Base-by-base conservation (phyloP, 2,888 invertebrate species). In the Netelia melanura region DNA sequence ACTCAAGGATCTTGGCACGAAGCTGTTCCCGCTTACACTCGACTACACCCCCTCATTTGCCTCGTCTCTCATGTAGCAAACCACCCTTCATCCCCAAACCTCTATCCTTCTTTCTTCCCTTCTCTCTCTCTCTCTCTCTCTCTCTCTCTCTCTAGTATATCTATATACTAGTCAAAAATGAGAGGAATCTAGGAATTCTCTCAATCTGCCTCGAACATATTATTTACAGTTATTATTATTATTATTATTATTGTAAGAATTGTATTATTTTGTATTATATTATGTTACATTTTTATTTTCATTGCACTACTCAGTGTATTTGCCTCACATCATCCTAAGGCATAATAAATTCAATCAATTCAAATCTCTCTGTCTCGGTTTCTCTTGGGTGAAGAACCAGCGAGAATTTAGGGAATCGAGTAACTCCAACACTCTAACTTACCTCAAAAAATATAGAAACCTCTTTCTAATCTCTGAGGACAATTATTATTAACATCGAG, bases 1-100 rank as follows among this genome's bases (percentile, higher is more conserved):
- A 71, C 82, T 85, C 82, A 76, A 82, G 38, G 61, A 76, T 82
- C 81, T 79, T 58, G 48, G 70, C 56, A 64, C 75, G 76, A 75
- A 71, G 78, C 70, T 76, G 48, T 71, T 82, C 67, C 61, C 64
- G 52, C 81, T 77, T 44, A n/a, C 61, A 78, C 68, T 61, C 61
- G 43, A 25, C 58, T 52, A 38, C 70, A 62, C 48, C 48, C 61
- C 72, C 62, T 23, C 30, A 56, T 74, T 62, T 23, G 21, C 44
- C 44, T 61, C 76, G 54, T 65, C 52, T 67, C 48, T 71, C 80
- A 67, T 80, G 58, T 58, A 58, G 58, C 21, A 9, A 58, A 10
- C 54, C 54, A 54, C n/a, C 54, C 54, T 17, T 3, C 17, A 6
- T n/a, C 11, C 54, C n/a, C 54, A 54, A 17, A 54, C 14, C 54